phyloP scores from a whole-genome alignment of 2,888 invertebrate genomes.

The Apamea epomidion region DNA sequence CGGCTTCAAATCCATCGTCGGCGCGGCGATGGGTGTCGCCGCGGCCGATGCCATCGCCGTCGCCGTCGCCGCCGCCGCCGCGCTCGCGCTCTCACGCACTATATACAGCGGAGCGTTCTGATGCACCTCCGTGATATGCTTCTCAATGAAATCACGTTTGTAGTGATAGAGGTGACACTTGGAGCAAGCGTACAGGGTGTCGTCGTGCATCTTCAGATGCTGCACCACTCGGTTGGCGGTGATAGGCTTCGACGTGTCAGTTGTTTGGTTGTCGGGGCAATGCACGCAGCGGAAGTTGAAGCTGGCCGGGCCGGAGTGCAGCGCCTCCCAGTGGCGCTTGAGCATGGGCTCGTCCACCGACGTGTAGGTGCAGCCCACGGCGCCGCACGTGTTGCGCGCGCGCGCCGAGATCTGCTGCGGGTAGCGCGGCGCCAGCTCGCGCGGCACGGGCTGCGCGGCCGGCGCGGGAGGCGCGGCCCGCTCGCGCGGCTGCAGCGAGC shows the following conservation, averaged over 20 bases:
- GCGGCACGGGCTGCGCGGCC: constrained; percentile 64
- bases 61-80: constrained; percentile 2
- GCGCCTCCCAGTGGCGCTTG: constrained; percentile 93
- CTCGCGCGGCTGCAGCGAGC: constrained; percentile 83
- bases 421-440: constrained; percentile 75
- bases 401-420: constrained; percentile 89
- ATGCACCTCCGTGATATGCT: constrained; percentile 92
- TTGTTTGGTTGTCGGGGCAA: constrained; percentile 91
- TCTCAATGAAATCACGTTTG: constrained; percentile 91
- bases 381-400: constrained; percentile 93
- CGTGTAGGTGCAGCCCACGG: constrained; percentile 92
- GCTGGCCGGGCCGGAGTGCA: constrained; percentile 91
- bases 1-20: constrained; percentile 90
- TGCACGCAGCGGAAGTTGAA: constrained; percentile 93
- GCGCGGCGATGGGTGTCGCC: constrained; percentile 70
- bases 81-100: constrained; percentile 73
- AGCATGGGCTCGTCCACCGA: constrained; percentile 93
- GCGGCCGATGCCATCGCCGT: not conserved
- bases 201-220: constrained; percentile 94
- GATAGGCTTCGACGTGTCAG: constrained; percentile 85
- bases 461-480: constrained; percentile 75
- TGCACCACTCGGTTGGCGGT: constrained; percentile 92
- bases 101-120: constrained; percentile 85
- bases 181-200: constrained; percentile 93
- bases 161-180: constrained; percentile 92